Base-by-base conservation (phyloP, 2,888 invertebrate species). In the Athalia cordata region DNA sequence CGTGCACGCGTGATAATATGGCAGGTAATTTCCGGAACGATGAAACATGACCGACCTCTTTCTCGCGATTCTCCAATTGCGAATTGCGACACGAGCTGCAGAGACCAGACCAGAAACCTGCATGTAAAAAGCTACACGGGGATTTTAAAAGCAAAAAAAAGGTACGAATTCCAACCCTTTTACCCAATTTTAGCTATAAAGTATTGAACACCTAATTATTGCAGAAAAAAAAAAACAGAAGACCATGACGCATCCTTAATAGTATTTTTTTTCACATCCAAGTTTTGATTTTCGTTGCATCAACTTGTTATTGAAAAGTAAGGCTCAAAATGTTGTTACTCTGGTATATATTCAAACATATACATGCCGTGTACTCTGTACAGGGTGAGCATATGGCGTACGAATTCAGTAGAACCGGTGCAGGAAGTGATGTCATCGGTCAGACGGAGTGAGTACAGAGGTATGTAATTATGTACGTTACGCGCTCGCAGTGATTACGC, bases 11-110 rank as follows among this genome's bases (percentile, higher is more conserved):
- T 86, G 87, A 87, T 87, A 86, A 87, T 87, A 81, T 83, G 84
- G 85, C 86, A 86, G 87, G 86, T 87, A 87, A 87, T 87, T 86
- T 87, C 87, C 87, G 86, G 86, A 81, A 82, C 81, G 43, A 83
- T 83, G 87, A 85, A 84, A 84, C 84, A 84, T 79, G 79, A 80
- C 78, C 15, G 5, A 13, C 55, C 13, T 13, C 8, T 49, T 49
- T 15, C 11, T 13, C 49, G 47, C 47, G 13, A 66, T 5, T 9
- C 13, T 45, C 59, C 15, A 15, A 49, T 15, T 5, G 47, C 55
- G 55, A 8, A 55, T 11, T 55, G 55, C 55, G 55, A 8, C 9
- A 55, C 8, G 55, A 55, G 55, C 55, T 55, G 55, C 3, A 11
- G 8, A 55, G n/a, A 55, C n/a, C 3, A 55, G n/a, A 55, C n/a